Evolutionary conservation across 2,797 vertebrate genomes (phyloP).

Genomic region (Tapera naevia): DNA sequence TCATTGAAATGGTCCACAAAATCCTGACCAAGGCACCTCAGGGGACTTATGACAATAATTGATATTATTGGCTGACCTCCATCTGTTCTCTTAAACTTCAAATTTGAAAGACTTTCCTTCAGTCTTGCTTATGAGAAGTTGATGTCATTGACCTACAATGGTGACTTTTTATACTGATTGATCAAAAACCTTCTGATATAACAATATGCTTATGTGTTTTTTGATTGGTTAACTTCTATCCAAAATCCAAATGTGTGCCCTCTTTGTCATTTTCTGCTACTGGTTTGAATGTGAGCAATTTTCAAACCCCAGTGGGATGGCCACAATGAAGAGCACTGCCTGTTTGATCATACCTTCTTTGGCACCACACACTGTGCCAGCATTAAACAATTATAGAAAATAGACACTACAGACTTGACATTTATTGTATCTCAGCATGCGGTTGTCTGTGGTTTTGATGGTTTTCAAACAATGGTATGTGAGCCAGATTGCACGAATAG

Average conservation of each 20-base stretch:
- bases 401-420: not conserved
- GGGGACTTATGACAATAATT: not conserved
- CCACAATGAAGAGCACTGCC: not conserved
- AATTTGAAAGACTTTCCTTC: not conserved
- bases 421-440: not conserved
- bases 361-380: not conserved
- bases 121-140: not conserved
- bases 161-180: not conserved
- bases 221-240: not conserved
- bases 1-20: not conserved
- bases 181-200: not conserved
- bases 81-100: not conserved
- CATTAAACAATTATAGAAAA: constrained; percentile 32
- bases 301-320: not conserved
- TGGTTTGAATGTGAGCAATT: not conserved
- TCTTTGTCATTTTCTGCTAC: not conserved
- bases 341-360: not conserved
- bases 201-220: not conserved
- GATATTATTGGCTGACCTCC: not conserved
- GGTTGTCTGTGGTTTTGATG: constrained; percentile 31
- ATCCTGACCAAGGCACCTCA: not conserved
- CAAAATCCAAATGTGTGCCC: not conserved
- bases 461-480: constrained; percentile 19
- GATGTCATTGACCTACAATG: rapidly evolving
- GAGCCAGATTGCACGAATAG: constrained; percentile 41